Conservation (phyloP, 2,888 invertebrate genomes). For the Drosophila bunnanda region DNA sequence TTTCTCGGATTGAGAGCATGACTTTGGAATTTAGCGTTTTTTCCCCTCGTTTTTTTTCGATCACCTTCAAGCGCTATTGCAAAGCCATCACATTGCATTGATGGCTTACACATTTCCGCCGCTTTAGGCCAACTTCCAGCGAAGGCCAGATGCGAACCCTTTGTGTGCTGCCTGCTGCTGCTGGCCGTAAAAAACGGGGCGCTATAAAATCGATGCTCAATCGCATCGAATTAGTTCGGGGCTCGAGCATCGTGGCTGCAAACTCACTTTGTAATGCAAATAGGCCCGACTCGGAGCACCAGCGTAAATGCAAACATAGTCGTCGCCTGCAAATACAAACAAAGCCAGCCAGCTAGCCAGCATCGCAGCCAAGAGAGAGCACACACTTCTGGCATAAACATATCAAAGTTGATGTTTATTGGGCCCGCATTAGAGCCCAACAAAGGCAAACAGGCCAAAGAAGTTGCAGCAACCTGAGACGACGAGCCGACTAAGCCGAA, state of each 20-base stretch:
- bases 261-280: slow-evolving; percentile 76
- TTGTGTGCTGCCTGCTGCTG: slow-evolving; percentile 29
- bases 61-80: slow-evolving; percentile 44
- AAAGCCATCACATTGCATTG: slow-evolving; percentile 45
- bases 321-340: slow-evolving; percentile 37
- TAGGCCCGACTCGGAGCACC: slow-evolving; percentile 51
- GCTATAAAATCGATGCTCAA: slow-evolving; percentile 75
- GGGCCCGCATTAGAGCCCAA: slow-evolving; percentile 51
- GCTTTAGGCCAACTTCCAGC: slow-evolving; percentile 47
- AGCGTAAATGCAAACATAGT: slow-evolving; percentile 32
- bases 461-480: slow-evolving; percentile 22
- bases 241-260: slow-evolving; percentile 44
- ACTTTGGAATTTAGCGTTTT: slow-evolving; percentile 25
- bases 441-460: slow-evolving; percentile 20
- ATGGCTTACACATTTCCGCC: slow-evolving; percentile 45
- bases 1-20: slow-evolving; percentile 44
- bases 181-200: slow-evolving; percentile 59
- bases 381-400: slow-evolving; percentile 66
- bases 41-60: slow-evolving; percentile 4
- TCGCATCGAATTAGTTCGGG: slow-evolving; percentile 66
- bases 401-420: slow-evolving; percentile 76
- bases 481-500: background rate
- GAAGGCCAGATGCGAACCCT: slow-evolving; percentile 51
- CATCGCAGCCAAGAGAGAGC: slow-evolving; percentile 15
- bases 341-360: slow-evolving; percentile 23